phyloP scores from a whole-genome alignment of 2,888 invertebrate genomes.

The Ornithoptera alexandrae region DNA sequence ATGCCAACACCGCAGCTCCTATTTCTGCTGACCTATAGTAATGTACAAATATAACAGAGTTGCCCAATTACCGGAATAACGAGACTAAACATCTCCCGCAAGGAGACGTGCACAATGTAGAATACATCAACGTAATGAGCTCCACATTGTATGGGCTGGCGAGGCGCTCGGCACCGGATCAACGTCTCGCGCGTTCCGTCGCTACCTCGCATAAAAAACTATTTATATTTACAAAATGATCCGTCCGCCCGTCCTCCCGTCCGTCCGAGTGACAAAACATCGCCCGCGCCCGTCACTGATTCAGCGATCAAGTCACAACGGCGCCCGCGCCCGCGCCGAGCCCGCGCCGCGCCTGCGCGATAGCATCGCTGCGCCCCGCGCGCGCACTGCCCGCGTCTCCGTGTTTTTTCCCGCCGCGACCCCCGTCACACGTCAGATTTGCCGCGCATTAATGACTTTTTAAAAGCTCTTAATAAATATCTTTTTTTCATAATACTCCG shows the following conservation, averaged over 20 bases:
- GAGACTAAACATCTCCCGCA: no score
- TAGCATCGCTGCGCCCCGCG: constrained; percentile 34
- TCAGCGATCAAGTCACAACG: neutral
- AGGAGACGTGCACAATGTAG: no score
- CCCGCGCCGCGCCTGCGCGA: constrained; percentile 52
- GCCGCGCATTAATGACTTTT: constrained; percentile 62
- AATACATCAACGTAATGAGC: no score
- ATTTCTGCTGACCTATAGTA: no score
- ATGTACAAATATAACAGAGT: no score
- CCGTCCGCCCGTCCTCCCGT: neutral
- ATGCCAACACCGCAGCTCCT: no score
- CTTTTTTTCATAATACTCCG: constrained; percentile 34
- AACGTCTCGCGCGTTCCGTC: neutral
- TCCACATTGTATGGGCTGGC: no score
- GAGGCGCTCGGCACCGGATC: neutral
- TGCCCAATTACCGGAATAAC: no score
- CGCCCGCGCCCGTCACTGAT: constrained; percentile 34
- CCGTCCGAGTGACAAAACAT: constrained; percentile 24
- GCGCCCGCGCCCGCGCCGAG: constrained; percentile 34
- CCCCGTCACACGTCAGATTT: constrained; percentile 79
- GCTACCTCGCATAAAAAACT: neutral
- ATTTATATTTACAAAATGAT: no score
- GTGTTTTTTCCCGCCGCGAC: constrained; percentile 67
- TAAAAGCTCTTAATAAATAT: constrained; percentile 28
- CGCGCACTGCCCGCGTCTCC: constrained; percentile 57